These are phyloP conservation scores for Saxidomus purpurata DNA, from an alignment of 1,140 invertebrate species.

Conservation along the genomic window DNA sequence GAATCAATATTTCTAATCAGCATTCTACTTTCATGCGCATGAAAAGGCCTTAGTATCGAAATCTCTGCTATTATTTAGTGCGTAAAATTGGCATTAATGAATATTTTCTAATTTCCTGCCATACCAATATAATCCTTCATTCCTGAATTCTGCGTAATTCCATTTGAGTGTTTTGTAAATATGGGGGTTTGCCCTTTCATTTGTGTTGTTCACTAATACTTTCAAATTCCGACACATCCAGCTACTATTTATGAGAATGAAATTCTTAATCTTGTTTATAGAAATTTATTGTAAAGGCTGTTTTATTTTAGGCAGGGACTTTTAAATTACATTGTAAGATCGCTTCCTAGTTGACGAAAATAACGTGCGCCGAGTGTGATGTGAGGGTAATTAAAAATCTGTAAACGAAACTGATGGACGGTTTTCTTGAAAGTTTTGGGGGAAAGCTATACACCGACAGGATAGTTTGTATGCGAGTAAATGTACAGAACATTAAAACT, in stretches of 20 bases:
- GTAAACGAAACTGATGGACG: background rate
- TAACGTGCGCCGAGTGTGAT: background rate
- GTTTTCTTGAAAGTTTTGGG: too few species aligned
- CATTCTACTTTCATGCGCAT: slow-evolving; percentile 2
- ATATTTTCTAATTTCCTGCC: slow-evolving; percentile 64
- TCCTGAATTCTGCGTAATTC: slow-evolving; percentile 23
- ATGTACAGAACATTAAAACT: too few species aligned
- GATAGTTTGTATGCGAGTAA: too few species aligned
- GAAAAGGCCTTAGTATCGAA: background rate
- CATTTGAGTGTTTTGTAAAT: slow-evolving; percentile 18
- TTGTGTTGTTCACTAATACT: background rate
- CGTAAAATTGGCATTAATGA: slow-evolving; percentile 61
- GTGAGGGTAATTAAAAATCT: slow-evolving; percentile 8
- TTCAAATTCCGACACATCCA: background rate
- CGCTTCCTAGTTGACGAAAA: background rate
- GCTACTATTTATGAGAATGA: background rate
- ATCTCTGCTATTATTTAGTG: slow-evolving; percentile 38
- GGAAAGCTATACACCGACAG: too few species aligned
- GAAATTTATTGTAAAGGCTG: slow-evolving; percentile 3
- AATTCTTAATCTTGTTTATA: background rate
- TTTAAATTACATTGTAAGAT: background rate
- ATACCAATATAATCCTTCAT: slow-evolving; percentile 29
- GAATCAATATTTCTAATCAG: slow-evolving; percentile 61
- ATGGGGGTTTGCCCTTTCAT: slow-evolving; percentile 4
- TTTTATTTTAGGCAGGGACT: background rate